Percentiles rank a stretch among this genome's conserved stretches.
Conservation (phyloP, 2,113 vertebrate species). For the Gopherus flavomarginatus region DNA sequence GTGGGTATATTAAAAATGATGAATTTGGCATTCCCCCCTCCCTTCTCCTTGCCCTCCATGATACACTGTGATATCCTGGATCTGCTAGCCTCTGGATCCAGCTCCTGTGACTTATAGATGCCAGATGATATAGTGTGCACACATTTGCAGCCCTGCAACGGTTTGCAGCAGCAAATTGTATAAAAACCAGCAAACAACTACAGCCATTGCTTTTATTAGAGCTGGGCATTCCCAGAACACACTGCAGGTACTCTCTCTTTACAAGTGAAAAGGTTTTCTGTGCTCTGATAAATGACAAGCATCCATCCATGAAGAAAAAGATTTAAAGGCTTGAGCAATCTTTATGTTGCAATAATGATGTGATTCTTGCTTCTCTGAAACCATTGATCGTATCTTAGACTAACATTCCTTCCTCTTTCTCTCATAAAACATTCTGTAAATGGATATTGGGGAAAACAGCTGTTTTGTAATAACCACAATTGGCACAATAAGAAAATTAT, state of each 20-base stretch:
- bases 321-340: constrained; percentile 12
- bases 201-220: constrained; percentile 45
- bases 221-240: constrained; percentile 61
- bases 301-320: neutral
- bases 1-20: constrained; percentile 75
- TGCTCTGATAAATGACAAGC: constrained; percentile 20
- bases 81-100: constrained; percentile 65
- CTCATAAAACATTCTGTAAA: constrained; percentile 56
- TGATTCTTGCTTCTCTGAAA: constrained; percentile 45
- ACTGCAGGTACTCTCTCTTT: constrained; percentile 47
- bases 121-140: constrained; percentile 20
- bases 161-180: neutral
- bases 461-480: neutral
- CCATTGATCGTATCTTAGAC: constrained; percentile 15
- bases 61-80: constrained; percentile 44
- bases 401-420: constrained; percentile 62
- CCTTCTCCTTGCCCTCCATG: constrained; percentile 60
- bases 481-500: neutral
- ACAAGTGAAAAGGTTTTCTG: constrained; percentile 33
- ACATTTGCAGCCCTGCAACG: constrained; percentile 6
- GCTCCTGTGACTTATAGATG: constrained; percentile 34
- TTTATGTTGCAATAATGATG: constrained; percentile 68
- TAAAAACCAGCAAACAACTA: constrained; percentile 14
- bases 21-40: constrained; percentile 67
- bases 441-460: neutral